Percentiles rank a stretch among this genome's conserved stretches.
These are phyloP conservation scores for Heliconius hortense DNA, from an alignment of 2,888 invertebrate species.

Conservation along the genomic window DNA sequence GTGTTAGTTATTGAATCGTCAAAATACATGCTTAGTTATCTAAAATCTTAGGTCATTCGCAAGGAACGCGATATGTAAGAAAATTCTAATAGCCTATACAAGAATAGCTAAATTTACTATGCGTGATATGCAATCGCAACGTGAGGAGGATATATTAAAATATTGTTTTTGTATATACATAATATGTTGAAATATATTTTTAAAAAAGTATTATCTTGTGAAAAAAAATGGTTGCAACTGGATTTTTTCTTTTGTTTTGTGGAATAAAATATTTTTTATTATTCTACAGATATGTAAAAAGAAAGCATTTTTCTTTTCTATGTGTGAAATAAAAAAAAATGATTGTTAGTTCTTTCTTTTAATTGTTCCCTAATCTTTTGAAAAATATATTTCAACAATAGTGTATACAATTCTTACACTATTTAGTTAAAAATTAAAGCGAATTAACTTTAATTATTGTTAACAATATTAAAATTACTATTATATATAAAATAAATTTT, in stretches of 20 bases:
- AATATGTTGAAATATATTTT: conserved; percentile 63
- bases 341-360: neutral
- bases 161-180: conserved; percentile 43
- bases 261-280: too few species aligned
- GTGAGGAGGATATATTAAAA: conserved; percentile 63
- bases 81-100: conserved; percentile 69
- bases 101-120: conserved; percentile 58
- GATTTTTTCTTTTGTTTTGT: neutral
- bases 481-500: conserved; percentile 51
- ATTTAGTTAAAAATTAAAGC: conserved; percentile 67
- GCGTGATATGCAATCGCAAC: conserved; percentile 76
- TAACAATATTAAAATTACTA: conserved; percentile 54
- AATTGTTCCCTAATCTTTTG: conserved; percentile 29
- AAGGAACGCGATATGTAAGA: conserved; percentile 52
- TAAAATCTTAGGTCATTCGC: conserved; percentile 35
- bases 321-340: neutral
- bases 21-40: conserved; percentile 37
- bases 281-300: neutral
- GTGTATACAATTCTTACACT: conserved; percentile 61
- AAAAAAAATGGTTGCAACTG: neutral
- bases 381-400: conserved; percentile 65
- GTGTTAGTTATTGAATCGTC: conserved; percentile 37
- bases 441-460: conserved; percentile 53
- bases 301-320: neutral
- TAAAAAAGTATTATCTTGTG: conserved; percentile 19